Evolutionary conservation across 1,140 invertebrate species (phyloP).

Genomic region (Agrilus planipennis): DNA sequence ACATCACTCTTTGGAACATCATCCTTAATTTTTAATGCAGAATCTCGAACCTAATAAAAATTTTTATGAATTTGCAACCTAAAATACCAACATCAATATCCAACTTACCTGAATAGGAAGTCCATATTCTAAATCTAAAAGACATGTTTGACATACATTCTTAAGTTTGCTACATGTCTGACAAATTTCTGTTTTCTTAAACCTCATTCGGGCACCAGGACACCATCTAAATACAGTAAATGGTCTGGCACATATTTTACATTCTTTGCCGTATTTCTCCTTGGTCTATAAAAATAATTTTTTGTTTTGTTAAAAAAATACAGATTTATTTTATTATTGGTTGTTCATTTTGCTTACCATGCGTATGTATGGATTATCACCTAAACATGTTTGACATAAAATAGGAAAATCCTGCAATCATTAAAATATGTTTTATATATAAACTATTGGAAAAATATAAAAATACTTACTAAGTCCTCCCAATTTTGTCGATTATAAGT

Average conservation of each 20-base stretch:
- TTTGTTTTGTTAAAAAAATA: neutral
- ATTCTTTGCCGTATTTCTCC: conserved; percentile 97
- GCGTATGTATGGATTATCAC: conserved; percentile 96
- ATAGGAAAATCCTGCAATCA: conserved; percentile 87
- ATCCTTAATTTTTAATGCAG: conserved; percentile 88
- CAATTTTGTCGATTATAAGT: conserved; percentile 97
- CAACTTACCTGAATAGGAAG: conserved; percentile 73
- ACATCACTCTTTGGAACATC: conserved; percentile 94
- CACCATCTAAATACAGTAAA: conserved; percentile 98
- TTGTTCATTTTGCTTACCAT: conserved; percentile 62
- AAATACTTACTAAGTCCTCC: conserved; percentile 82
- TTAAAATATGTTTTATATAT: conserved; percentile 16
- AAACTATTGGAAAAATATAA: conserved; percentile 9
- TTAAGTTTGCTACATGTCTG: conserved; percentile 98
- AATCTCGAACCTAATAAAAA: conserved; percentile 57
- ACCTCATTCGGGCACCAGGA: conserved; percentile 95
- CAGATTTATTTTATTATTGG: neutral
- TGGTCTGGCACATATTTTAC: conserved; percentile 95
- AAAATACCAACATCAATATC: neutral
- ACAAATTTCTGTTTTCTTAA: conserved; percentile 99
- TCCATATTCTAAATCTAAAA: conserved; percentile 96
- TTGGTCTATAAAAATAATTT: conserved; percentile 89
- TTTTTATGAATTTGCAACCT: neutral
- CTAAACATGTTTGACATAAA: conserved; percentile 96
- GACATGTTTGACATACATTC: conserved; percentile 98